A percentile compares a stretch with the other conserved stretches of the same genome.
phyloP scores from a whole-genome alignment of 2,888 invertebrate genomes.

The Tipula lateralis region DNA sequence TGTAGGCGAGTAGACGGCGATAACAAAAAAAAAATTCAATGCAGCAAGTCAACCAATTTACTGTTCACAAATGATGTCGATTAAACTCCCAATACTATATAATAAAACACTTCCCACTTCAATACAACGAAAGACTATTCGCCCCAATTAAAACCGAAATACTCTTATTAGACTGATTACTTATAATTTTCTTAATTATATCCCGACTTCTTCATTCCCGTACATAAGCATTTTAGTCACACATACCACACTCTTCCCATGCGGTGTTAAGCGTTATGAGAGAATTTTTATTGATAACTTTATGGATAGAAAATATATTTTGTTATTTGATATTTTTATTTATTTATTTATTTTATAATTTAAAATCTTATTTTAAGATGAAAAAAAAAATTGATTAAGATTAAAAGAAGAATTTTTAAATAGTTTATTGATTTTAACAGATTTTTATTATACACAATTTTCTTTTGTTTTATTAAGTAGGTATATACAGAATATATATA shows the following conservation, averaged over 20 bases:
- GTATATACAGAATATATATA: not conserved
- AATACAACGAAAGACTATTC: not conserved
- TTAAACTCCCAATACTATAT: not conserved
- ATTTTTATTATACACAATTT: not conserved
- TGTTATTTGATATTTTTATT: not conserved
- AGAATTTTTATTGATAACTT: constrained; percentile 14
- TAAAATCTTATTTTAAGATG: not conserved
- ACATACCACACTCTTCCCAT: not conserved
- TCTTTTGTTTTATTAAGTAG: not conserved
- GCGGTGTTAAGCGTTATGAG: not conserved
- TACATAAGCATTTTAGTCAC: not conserved
- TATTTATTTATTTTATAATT: not conserved
- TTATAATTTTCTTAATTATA: constrained; percentile 7
- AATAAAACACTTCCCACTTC: not conserved
- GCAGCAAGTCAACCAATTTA: not conserved
- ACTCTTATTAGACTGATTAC: not conserved
- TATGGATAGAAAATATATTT: not conserved
- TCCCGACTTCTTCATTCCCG: not conserved
- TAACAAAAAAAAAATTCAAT: too few species aligned
- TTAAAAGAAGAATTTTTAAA: not conserved
- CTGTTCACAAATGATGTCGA: not conserved
- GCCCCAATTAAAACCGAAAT: not conserved
- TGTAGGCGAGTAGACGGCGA: too few species aligned
- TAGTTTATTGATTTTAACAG: constrained; percentile 1
- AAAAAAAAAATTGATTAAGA: not conserved